Base-by-base conservation (phyloP, 2,797 vertebrate genomes). In the Podargus strigoides region DNA sequence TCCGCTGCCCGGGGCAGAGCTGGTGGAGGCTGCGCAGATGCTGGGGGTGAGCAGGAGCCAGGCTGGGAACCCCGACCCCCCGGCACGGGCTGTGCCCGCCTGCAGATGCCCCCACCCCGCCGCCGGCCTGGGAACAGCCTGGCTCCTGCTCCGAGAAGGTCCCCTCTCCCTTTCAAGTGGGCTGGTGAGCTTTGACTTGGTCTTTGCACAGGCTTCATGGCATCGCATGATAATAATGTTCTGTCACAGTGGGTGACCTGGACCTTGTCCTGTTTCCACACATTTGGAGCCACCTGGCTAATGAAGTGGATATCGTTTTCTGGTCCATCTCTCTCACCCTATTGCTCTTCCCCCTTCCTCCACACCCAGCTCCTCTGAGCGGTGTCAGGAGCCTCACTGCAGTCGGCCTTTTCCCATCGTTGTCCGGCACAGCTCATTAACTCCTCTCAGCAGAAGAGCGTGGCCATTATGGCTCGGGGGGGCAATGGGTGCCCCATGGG, bases 171-270 rank as follows among this genome's bases (percentile, higher is more conserved):
- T 95, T 96, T 96, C 94, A 95, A 94, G 95, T 92, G 91, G 85
- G 72, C 90, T 60, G 93, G 37, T 93, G 95, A 95, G 97, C 96
- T 97, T 94, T 95, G 75, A 62, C 89, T 95, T 63, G 90, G 94
- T 97, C 97, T 98, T 97, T 97, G 97, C 97, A 94, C 96, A 73
- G 95, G 96, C 96, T 98, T 97, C 96, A 96, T 83, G 55, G 96
- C 92, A 96, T 91, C 89, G 97, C 97, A 96, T 96, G 94, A 95
- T 81, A 96, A 98, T 98, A 94, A 97, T 98, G 98, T 97, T 96
- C 96, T 95, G 99, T 99, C 99, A 99, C 99, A 98, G 98, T 98
- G 97, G 91, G 91, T 98, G 98, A 98, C 91, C 98, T 96, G 99
- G 98, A 99, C 99, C 98, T 99, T 99, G 99, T 97, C 95, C 97